Evolutionary conservation across 2,888 invertebrate genomes (phyloP).

Genomic region (Anorthoa munda): DNA sequence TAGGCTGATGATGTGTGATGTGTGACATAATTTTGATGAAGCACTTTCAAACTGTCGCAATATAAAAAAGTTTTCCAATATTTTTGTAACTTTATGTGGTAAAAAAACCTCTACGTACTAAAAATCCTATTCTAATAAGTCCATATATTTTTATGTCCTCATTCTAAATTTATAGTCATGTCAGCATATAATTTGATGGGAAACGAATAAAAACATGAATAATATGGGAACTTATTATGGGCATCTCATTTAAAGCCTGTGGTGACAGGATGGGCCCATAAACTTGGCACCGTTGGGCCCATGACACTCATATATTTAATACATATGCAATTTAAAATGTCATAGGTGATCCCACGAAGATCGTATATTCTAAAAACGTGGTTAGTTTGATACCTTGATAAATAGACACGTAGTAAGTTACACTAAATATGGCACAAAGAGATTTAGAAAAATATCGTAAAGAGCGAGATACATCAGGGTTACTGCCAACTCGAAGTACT

Average conservation of each 20-base stretch:
- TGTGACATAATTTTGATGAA: slow-evolving; percentile 13
- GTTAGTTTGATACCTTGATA: neutral
- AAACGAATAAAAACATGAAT: slow-evolving; percentile 47
- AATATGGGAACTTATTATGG: slow-evolving; percentile 45
- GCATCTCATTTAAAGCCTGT: slow-evolving; percentile 40
- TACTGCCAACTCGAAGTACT: too few species aligned
- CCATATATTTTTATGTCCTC: slow-evolving; percentile 40
- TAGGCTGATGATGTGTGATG: too few species aligned
- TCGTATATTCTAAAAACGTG: slow-evolving; percentile 6
- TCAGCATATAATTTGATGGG: slow-evolving; percentile 51
- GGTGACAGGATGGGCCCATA: slow-evolving; percentile 55
- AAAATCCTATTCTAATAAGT: slow-evolving; percentile 20
- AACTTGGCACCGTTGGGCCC: slow-evolving; percentile 23
- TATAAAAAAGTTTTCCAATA: neutral
- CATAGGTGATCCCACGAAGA: slow-evolving; percentile 31
- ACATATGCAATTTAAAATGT: slow-evolving; percentile 36
- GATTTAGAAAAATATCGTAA: neutral
- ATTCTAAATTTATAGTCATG: slow-evolving; percentile 48
- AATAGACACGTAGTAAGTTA: too few species aligned
- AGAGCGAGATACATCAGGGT: too few species aligned
- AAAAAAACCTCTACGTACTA: neutral
- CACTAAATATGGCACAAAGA: neutral
- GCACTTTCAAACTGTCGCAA: neutral
- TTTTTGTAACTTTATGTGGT: neutral
- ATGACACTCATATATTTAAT: slow-evolving; percentile 32